Evolutionary conservation across 2,888 invertebrate species (phyloP), one percentile per base, ranked within the genome.

Genomic region (Phasia obesa): DNA sequence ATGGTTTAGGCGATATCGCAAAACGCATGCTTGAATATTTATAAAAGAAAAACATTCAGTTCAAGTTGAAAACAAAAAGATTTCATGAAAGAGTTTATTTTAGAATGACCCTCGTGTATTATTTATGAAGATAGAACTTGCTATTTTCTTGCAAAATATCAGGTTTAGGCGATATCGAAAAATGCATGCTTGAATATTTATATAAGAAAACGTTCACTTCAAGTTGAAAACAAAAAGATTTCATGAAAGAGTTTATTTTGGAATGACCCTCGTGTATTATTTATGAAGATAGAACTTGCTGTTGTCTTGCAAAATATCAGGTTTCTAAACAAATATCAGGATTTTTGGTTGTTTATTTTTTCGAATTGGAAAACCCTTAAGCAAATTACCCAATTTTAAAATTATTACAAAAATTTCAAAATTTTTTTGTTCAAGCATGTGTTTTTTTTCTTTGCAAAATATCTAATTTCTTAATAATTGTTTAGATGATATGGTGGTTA

Each of bases 391-490:
- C 4, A 47, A 47, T 2, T 47, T 47, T 27, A 17, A 27, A n/a
- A n/a, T n/a, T n/a, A n/a, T n/a, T n/a, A n/a, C n/a, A n/a, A 11
- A 23, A 27, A 47, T 23, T 3, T 9, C 25, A 23, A 19, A 42
- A 53, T 25, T 60, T 53, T 53, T 35, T 27, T 21, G 9, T 64
- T 64, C 1, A 35, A 25, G 35, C 17, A 17, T 35, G 11, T 19
- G 2, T 38, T 55, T 27, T n/a, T n/a, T n/a, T n/a, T n/a, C n/a
- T n/a, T 73, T 49, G 82, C 82, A 77, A 82, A 78, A 69, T 78
- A 82, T 82, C 82, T 51, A 27, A 59, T 82, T 74, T 57, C 77
- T 15, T 19, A 55, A 31, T 55, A 62, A 62, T 59, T 62, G 17
- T 71, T 57, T 17, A 15, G 35, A 15, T 35, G 17, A 47, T 6